A percentile compares a stretch with the other conserved stretches of the same genome.
Conservation (phyloP, 2,888 invertebrate genomes). For the Slavum lentiscoides region DNA sequence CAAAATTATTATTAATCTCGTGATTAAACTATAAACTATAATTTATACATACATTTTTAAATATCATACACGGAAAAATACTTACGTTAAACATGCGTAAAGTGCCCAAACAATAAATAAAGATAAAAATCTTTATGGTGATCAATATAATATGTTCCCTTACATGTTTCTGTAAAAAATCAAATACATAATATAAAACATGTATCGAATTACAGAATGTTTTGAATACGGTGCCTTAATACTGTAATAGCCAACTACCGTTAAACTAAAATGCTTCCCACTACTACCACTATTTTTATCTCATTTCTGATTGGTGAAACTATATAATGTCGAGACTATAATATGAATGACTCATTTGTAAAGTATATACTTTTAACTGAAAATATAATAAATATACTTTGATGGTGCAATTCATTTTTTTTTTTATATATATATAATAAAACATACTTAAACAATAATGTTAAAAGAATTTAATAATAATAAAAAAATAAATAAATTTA, state of each 20-base stretch:
- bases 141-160: conserved; percentile 3
- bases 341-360: conserved; percentile 25
- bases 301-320: conserved; percentile 39
- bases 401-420: not conserved
- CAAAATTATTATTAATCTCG: not conserved
- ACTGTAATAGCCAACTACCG: conserved; percentile 37
- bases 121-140: conserved; percentile 14
- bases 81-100: conserved; percentile 25
- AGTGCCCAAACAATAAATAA: conserved; percentile 10
- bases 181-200: conserved; percentile 29
- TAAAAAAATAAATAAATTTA: not conserved
- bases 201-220: conserved; percentile 35
- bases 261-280: conserved; percentile 28
- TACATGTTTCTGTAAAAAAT: conserved; percentile 46
- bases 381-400: conserved; percentile 7
- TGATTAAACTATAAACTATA: too few relatives aligned
- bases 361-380: conserved; percentile 11
- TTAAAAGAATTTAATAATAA: not conserved
- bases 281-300: conserved; percentile 50
- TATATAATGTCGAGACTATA: conserved; percentile 24
- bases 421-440: not conserved
- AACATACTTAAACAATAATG: not conserved
- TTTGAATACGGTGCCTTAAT: conserved; percentile 16
- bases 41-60: not conserved
- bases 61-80: not conserved